Conservation (phyloP, 2,888 invertebrate genomes). For the Pterobdella sp. region DNA sequence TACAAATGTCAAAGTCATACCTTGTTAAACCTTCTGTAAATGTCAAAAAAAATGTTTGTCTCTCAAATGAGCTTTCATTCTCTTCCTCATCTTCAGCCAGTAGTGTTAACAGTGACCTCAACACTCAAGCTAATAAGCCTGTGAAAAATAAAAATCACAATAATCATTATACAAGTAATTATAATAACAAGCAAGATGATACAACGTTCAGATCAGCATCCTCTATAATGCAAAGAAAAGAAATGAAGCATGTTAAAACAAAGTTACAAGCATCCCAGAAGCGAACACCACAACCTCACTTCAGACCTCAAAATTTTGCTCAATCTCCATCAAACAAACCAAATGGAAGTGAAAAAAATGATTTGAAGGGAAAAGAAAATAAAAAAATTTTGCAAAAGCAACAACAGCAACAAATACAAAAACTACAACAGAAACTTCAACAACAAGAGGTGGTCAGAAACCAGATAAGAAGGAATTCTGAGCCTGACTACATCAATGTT, state of each 20-base stretch:
- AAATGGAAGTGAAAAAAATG: not conserved
- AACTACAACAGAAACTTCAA: not conserved
- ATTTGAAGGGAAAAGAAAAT: not conserved
- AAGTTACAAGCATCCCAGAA: too few species aligned
- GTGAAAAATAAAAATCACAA: not conserved
- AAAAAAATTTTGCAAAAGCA: not conserved
- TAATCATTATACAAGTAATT: not conserved
- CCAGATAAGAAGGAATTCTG: slow-evolving; percentile 38
- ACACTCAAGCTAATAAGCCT: not conserved
- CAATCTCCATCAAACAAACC: too few species aligned
- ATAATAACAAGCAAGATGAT: not conserved
- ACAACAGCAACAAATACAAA: not conserved
- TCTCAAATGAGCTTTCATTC: not conserved
- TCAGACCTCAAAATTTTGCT: not conserved
- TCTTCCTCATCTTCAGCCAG: not conserved
- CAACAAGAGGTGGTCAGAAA: not conserved
- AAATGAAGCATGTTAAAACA: too few species aligned
- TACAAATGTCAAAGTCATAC: slow-evolving; percentile 28
- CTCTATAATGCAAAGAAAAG: not conserved
- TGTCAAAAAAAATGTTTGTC: not conserved
- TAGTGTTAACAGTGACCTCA: not conserved
- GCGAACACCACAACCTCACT: too few species aligned
- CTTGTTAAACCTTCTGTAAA: slow-evolving; percentile 11
- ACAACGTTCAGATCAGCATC: not conserved
- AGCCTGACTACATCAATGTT: slow-evolving; percentile 48